Evolutionary conservation across 2,113 vertebrate genomes (phyloP).

Genomic region (Canis aureus): DNA sequence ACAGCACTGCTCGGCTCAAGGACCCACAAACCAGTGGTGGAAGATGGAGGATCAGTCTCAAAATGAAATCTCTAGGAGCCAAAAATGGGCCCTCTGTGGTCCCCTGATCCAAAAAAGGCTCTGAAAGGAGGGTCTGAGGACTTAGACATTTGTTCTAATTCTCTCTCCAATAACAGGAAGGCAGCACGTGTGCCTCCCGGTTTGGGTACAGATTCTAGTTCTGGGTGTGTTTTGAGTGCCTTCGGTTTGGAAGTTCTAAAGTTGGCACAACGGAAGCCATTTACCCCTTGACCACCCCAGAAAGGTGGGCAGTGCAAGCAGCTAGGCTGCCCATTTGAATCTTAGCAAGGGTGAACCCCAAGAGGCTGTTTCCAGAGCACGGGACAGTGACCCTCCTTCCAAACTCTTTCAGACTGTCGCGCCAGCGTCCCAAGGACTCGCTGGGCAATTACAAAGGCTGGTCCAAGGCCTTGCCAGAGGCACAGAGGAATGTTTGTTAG

Average conservation of each 20-base stretch:
- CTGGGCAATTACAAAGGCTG: conserved; percentile 45
- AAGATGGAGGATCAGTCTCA: neutral
- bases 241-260: neutral
- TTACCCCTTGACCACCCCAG: conserved; percentile 12
- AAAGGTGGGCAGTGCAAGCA: neutral
- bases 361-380: neutral
- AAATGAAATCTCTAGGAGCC: neutral
- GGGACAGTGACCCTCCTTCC: conserved; percentile 23
- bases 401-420: neutral
- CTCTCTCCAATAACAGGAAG: neutral
- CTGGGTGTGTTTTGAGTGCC: neutral
- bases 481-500: neutral
- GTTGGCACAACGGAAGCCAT: neutral
- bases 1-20: neutral
- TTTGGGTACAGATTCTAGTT: neutral
- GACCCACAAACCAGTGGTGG: neutral
- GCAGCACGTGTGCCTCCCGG: neutral
- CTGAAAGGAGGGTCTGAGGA: neutral
- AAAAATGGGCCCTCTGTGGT: neutral
- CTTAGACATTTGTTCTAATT: neutral
- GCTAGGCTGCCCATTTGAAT: neutral
- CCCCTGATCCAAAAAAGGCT: neutral
- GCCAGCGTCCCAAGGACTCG: conserved; percentile 26
- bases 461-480: conserved; percentile 1
- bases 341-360: neutral